Evolutionary conservation across 2,797 vertebrate species (phyloP).

Genomic region (Lepilemur ruficaudatus): DNA sequence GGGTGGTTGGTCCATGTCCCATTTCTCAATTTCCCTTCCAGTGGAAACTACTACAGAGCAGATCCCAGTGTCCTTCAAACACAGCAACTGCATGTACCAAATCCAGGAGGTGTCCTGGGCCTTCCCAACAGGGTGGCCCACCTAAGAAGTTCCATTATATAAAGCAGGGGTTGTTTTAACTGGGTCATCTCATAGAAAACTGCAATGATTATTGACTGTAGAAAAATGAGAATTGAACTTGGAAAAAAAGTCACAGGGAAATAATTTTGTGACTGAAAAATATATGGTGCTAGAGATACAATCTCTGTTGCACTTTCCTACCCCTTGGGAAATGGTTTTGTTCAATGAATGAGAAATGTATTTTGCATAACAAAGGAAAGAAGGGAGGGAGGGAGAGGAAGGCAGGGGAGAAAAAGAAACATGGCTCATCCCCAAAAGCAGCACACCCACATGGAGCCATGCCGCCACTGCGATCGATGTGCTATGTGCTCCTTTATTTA

Average conservation of each 20-base stretch:
- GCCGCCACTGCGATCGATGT: neutral
- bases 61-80: neutral
- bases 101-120: neutral
- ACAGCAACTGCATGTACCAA: neutral
- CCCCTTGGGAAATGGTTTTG: neutral
- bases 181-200: neutral
- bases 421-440: neutral
- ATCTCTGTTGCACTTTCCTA: neutral
- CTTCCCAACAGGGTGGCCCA: neutral
- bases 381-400: fast-evolving
- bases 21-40: neutral
- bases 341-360: neutral
- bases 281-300: neutral
- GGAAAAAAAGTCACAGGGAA: slow-evolving; percentile 11
- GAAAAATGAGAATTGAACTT: neutral
- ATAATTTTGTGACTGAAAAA: neutral
- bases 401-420: neutral
- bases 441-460: neutral
- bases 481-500: slow-evolving; percentile 41
- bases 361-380: neutral
- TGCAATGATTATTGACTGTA: neutral
- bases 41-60: neutral
- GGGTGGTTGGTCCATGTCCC: neutral
- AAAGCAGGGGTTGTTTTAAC: neutral
- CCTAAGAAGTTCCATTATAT: neutral